Percentiles rank a stretch among this genome's conserved stretches.
Evolutionary conservation across 2,888 invertebrate genomes (phyloP).

Genomic region (Amblyteles armatorius): DNA sequence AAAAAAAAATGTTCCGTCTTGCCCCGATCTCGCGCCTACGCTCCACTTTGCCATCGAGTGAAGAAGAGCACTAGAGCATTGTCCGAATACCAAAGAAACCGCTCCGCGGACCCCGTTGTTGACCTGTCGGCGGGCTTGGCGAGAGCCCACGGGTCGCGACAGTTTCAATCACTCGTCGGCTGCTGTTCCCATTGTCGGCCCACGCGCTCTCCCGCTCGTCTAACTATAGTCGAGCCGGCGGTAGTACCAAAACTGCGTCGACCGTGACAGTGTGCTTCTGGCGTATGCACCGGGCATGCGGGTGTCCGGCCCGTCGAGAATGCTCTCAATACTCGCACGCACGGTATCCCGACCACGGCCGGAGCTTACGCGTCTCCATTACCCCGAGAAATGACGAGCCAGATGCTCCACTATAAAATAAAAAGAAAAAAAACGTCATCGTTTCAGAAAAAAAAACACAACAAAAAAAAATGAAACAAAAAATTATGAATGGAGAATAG

Average conservation of each 20-base stretch:
- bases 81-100: conserved; percentile 30
- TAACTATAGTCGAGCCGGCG: conserved; percentile 20
- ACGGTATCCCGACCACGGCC: background rate
- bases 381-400: background rate
- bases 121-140: conserved; percentile 59
- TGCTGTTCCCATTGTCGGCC: conserved; percentile 58
- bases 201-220: conserved; percentile 49
- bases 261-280: conserved; percentile 45
- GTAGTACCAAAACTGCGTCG: conserved; percentile 37
- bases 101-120: conserved; percentile 41
- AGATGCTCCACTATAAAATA: background rate
- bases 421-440: background rate
- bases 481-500: conserved; percentile 46
- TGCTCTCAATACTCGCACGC: background rate
- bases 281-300: conserved; percentile 30
- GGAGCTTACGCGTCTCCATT: conserved; percentile 14
- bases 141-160: conserved; percentile 36
- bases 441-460: background rate
- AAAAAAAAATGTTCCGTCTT: no score
- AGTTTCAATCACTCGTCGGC: conserved; percentile 64
- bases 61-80: background rate
- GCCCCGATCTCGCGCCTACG: no score
- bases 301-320: conserved; percentile 30
- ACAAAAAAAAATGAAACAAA: conserved; percentile 8
- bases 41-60: background rate